These are phyloP conservation scores for Drosophila meridionalis DNA, from an alignment of 2,888 invertebrate species.

Conservation along the genomic window DNA sequence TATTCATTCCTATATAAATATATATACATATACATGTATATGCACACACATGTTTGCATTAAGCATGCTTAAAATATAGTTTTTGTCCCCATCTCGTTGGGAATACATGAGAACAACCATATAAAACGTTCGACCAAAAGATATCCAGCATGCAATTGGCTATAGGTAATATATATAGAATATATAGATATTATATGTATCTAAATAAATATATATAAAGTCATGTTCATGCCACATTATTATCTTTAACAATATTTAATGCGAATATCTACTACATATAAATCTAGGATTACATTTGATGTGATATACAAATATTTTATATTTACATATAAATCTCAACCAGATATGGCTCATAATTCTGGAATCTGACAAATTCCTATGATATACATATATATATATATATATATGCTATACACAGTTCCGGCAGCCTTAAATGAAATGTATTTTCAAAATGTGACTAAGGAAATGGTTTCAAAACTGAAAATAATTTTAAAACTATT, in stretches of 20 bases:
- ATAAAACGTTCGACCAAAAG: conserved; percentile 3
- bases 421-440: too few species aligned
- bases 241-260: neutral
- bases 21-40: neutral
- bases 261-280: neutral
- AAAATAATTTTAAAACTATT: too few species aligned
- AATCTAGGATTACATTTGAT: neutral
- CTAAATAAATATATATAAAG: neutral
- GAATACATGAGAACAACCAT: conserved; percentile 25
- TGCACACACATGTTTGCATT: neutral
- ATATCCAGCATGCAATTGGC: conserved; percentile 11
- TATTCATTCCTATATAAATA: conserved; percentile 2
- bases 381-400: too few species aligned
- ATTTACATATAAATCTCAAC: too few species aligned
- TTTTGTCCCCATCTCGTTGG: conserved; percentile 35
- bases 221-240: neutral
- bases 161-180: neutral
- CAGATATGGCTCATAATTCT: too few species aligned
- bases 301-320: neutral
- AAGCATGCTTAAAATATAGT: conserved; percentile 16
- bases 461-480: too few species aligned
- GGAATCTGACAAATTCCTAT: too few species aligned
- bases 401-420: too few species aligned
- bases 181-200: neutral
- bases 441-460: too few species aligned